Evolutionary conservation across 2,888 invertebrate genomes (phyloP), one percentile per base, ranked within the genome.

Genomic region (Bedellia somnulentella): DNA sequence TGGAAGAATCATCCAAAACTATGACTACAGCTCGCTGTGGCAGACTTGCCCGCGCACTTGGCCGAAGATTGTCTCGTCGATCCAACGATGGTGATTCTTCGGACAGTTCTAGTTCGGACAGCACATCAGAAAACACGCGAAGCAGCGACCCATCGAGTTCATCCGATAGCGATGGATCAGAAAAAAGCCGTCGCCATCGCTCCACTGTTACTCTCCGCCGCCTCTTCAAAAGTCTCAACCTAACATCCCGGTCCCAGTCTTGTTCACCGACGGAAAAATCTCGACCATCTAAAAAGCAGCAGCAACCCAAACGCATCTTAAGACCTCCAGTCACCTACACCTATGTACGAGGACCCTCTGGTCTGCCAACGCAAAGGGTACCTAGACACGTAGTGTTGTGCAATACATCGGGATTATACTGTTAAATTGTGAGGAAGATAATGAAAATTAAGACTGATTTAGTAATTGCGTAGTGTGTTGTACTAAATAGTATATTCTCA

Each of bases 281-380:
- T 22, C 55, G 73, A 6, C 61, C 55, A 34, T 61, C 67, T 9
- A 80, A 80, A 48, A 83, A 83, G 43, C 83, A 81, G 46, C 61
- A 70, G 21, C 80, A 82, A 33, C 87, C 87, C 2, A 87, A 88
- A 51, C 80, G 86, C 43, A 90, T 91, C 37, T 73, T 90, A 5
- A 78, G 91, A 22, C 80, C 87, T 29, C 90, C 90, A 1, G 85
- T 89, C 8, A 80, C 85, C 1, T 89, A 90, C 57, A 87, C 87
- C 5, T 91, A 90, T 57, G 85, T 88, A 2, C 84, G 84, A 39
- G 90, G 90, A 26, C 78, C 89, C 38, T 89, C 89, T 5, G 90
- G 90, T 6, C 63, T 90, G 31, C 89, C 90, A 5, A 90, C 89
- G 1, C 89, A 89, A 52, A 78, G 90, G 47, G 85, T 90, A 13